Evolutionary conservation across 2,113 vertebrate genomes (phyloP).

Genomic region (Poecile atricapillus): DNA sequence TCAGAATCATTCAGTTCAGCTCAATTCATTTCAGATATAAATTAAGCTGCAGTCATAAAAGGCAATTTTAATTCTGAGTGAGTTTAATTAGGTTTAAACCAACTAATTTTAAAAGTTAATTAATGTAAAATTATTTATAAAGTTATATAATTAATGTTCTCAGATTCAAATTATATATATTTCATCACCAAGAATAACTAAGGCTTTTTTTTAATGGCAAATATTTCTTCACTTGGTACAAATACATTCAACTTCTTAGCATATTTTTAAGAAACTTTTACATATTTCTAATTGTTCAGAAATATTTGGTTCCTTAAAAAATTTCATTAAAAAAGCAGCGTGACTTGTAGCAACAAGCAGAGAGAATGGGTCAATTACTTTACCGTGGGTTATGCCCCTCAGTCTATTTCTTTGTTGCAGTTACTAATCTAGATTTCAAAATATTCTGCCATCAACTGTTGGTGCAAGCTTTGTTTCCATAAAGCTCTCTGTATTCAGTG

Average conservation of each 20-base stretch:
- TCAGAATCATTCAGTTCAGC: neutral
- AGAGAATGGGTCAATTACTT: neutral
- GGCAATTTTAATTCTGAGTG: conserved; percentile 11
- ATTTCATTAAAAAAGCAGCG: neutral
- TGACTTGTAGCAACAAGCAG: neutral
- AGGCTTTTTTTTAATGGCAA: neutral
- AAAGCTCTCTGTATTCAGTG: neutral
- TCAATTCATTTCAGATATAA: neutral
- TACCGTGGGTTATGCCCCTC: neutral
- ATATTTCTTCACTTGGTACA: neutral
- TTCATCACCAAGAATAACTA: neutral
- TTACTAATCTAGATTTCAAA: neutral
- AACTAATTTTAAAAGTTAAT: conserved; percentile 1
- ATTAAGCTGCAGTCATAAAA: neutral
- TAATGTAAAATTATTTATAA: neutral
- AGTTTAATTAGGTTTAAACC: conserved; percentile 35
- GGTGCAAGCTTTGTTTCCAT: neutral
- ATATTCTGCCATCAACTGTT: neutral
- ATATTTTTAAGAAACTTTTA: neutral
- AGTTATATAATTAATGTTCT: neutral
- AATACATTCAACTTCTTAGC: neutral
- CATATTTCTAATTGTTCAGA: neutral
- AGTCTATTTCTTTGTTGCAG: neutral
- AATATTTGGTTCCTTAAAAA: neutral
- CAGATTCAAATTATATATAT: neutral